A percentile compares a stretch with the other conserved stretches of the same genome.
Evolutionary conservation across 2,888 invertebrate genomes (phyloP).

Genomic region (Cephus sareptanus): DNA sequence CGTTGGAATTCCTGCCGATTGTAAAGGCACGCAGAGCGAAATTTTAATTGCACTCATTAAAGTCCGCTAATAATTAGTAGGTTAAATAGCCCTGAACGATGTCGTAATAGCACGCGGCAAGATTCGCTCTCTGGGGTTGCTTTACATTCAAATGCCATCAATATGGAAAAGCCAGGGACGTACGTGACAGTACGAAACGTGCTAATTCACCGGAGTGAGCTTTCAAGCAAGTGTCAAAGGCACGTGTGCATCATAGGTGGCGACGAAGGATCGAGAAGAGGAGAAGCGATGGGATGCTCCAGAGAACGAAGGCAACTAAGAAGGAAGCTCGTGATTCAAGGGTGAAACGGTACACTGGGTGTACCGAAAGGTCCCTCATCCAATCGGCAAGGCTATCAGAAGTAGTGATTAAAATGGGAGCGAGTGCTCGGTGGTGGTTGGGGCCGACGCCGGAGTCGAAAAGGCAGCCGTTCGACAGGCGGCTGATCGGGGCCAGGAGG

Average conservation of each 20-base stretch:
- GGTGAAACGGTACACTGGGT: slow-evolving; percentile 31
- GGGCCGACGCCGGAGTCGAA: slow-evolving; percentile 9
- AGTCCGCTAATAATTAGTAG: slow-evolving; percentile 43
- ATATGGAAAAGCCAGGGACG: no score
- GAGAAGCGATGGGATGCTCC: no score
- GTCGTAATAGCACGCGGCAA: slow-evolving; percentile 32
- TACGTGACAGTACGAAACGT: no score
- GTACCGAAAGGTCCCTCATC: slow-evolving; percentile 47
- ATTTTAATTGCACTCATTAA: slow-evolving; percentile 45
- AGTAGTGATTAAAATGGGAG: slow-evolving; percentile 55
- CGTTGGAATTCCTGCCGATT: background rate
- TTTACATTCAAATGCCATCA: slow-evolving; percentile 21
- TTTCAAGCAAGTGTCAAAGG: no score
- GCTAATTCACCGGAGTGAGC: no score
- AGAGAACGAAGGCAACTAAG: no score
- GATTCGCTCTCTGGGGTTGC: slow-evolving; percentile 35
- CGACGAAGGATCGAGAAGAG: no score
- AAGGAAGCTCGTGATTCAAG: slow-evolving; percentile 14
- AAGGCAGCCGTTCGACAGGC: no score
- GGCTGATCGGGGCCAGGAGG: slow-evolving; percentile 18
- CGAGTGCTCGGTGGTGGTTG: slow-evolving; percentile 43
- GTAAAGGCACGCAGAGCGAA: slow-evolving; percentile 25
- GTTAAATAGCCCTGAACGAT: slow-evolving; percentile 35
- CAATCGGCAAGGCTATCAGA: slow-evolving; percentile 52
- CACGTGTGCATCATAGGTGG: no score